Base-by-base conservation (phyloP, 2,888 invertebrate genomes). In the Pyrgus malvae region DNA sequence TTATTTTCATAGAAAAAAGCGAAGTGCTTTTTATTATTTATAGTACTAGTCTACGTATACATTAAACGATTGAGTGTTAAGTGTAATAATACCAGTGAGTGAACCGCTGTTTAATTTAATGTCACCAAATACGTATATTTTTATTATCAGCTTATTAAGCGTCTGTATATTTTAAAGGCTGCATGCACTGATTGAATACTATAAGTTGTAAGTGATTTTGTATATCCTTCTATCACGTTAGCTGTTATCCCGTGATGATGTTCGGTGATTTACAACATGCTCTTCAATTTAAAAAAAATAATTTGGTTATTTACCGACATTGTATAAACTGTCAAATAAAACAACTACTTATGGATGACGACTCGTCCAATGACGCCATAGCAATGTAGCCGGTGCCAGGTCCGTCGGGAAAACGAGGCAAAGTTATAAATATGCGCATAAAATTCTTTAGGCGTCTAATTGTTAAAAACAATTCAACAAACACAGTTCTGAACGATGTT, bases 171-270 rank as follows among this genome's bases (percentile, higher is more conserved):
- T 17, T 17, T 16, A 29, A 16, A 8, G 35, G 23, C 23, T 25
- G 44, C 42, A 44, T 44, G 51, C 44, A 51, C 51, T 51, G 42
- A 44, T 51, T 37, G 19, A 11, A 37, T n/a, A n/a, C n/a, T n/a
- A n/a, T 51, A 37, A 51, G 37, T 50, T 31, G n/a, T 33, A 51
- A 51, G 42, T 27, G 19, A 35, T 25, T 35, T 17, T 27, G 12
- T 25, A 35, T 44, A 44, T 41, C 11, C 19, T 33, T 33, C 16
- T 31, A 16, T 42, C 42, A 42, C 42, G 31, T 44, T 42, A 44
- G 50, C 51, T 44, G 14, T 41, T 44, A 50, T 50, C 41, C 44
- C 42, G 50, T 42, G 50, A 51, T 51, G 50, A 51, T 44, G 12
- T 33, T 33, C 14, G n/a, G n/a, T n/a, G n/a, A n/a, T n/a, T n/a